Evolutionary conservation across 2,797 vertebrate species (phyloP).

Genomic region (Vipera latastei): DNA sequence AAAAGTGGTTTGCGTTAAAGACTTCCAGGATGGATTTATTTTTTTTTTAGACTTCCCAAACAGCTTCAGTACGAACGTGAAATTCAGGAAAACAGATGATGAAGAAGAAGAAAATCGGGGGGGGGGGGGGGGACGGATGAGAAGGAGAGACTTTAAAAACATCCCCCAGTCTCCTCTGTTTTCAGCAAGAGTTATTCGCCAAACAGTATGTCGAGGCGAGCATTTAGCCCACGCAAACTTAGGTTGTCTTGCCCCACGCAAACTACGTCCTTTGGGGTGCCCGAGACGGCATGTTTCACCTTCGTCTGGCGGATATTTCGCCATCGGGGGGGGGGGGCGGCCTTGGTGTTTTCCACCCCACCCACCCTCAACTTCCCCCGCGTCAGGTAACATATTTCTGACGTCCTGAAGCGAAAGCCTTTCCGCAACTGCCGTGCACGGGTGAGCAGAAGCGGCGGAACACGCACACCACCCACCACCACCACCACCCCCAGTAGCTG

Average conservation of each 20-base stretch:
- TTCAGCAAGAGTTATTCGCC: too few relatives aligned
- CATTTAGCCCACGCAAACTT: background rate
- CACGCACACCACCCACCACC: too few relatives aligned
- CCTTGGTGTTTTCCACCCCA: too few relatives aligned
- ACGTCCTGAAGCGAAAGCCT: background rate
- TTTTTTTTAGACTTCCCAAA: background rate
- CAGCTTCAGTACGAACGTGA: background rate
- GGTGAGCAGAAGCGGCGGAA: background rate
- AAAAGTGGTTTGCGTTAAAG: background rate
- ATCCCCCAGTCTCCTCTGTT: background rate
- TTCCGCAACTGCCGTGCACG: too few relatives aligned
- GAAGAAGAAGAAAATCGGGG: too few relatives aligned
- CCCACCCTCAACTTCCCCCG: too few relatives aligned
- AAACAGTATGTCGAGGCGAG: too few relatives aligned
- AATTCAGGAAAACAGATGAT: too few relatives aligned
- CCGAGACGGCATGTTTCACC: background rate
- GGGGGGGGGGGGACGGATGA: rapidly evolving
- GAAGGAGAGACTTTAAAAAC: too few relatives aligned
- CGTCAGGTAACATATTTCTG: background rate
- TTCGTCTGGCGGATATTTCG: background rate
- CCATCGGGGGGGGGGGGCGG: background rate
- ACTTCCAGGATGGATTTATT: background rate
- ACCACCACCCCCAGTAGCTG: too few relatives aligned
- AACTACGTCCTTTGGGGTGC: too few relatives aligned
- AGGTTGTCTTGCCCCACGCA: background rate